Base-by-base conservation (phyloP, 1,140 invertebrate species). In the Neoseiulus cucumeris region DNA sequence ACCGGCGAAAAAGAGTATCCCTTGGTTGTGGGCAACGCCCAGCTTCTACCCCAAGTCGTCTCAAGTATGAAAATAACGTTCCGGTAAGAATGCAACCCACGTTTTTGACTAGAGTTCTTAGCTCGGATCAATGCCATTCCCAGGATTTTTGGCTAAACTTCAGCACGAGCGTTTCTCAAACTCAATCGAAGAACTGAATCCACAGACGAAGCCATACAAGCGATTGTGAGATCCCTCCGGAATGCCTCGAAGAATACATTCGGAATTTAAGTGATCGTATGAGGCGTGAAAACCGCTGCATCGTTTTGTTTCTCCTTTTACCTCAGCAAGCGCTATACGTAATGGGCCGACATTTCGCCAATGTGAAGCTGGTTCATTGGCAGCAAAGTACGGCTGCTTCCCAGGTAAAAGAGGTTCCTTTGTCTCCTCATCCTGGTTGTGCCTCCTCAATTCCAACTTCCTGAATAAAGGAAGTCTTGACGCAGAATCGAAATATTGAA, bases 241-340 rank as follows among this genome's bases (percentile, higher is more conserved):
- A 59, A 25, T 59, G 51, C 51, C 17, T 59, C n/a, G 51, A 59
- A 25, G 51, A 59, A 9, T 59, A 59, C 22, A 59, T 59, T 59
- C 51, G 51, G 25, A 25, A 14, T 6, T 33, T 59, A 5, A 59
- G 51, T 59, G 51, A 59, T 17, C 17, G 51, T 4, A 59, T 59
- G 51, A 25, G 51, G 51, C 14, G 51, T 17, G 51, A 59, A 9
- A 59, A 59, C 33, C 51, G 51, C 22, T 59, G 25, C 12, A 59
- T 59, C 4, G 51, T 59, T 2, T 25, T 59, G 17, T 59, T 59
- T 20, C 9, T 59, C 14, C 22, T 59, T 2, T 9, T 59, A 2
- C 51, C 51, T 59, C 51, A 25, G 5, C 51, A 33, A 33, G 51
- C 51, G 6, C n/a, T 29, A 17, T 59, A 29, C 33, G 22, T 59